Percentiles rank a stretch among this genome's conserved stretches.
Conservation (phyloP, 2,797 vertebrate genomes). For the Trachops cirrhosus region DNA sequence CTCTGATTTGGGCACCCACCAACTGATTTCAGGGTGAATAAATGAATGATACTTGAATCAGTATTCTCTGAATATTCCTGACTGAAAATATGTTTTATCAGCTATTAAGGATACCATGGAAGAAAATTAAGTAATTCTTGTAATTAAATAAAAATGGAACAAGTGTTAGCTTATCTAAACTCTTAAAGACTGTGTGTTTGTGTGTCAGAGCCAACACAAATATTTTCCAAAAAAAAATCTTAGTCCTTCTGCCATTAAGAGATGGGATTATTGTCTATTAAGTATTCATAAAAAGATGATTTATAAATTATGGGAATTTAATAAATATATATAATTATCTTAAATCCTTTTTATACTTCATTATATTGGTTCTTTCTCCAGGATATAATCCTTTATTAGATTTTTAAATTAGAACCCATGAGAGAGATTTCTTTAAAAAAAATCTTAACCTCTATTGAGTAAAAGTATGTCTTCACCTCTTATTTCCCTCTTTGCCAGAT, state of each 20-base stretch:
- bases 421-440: not conserved
- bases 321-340: not conserved
- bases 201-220: not conserved
- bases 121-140: not conserved
- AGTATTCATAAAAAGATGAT: not conserved
- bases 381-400: not conserved
- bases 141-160: conserved; percentile 15
- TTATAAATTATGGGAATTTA: not conserved
- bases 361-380: not conserved
- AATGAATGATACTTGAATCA: not conserved
- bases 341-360: not conserved
- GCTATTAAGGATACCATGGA: not conserved
- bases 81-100: conserved; percentile 3
- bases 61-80: not conserved
- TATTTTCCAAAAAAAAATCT: not conserved
- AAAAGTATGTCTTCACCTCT: not conserved
- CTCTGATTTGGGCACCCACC: not conserved
- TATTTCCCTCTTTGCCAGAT: not conserved
- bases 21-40: not conserved
- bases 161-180: not conserved
- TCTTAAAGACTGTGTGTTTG: not conserved
- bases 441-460: not conserved
- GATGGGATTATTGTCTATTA: not conserved
- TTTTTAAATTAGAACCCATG: not conserved
- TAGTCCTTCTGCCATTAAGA: not conserved